Conservation (phyloP, 2,888 invertebrate genomes). For the Synanthedon vespiformis region DNA sequence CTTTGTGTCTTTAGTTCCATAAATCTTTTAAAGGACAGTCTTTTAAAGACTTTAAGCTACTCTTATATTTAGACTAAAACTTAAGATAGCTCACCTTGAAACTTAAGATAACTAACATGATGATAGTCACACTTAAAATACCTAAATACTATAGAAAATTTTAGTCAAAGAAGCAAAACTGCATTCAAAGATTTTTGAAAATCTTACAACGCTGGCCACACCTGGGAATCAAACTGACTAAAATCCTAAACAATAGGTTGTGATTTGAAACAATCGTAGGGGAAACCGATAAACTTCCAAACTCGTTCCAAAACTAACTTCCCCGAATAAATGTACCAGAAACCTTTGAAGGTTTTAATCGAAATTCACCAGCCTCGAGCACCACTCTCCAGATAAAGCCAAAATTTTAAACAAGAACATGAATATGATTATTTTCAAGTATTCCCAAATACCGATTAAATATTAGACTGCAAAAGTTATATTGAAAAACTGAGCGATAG, state of each 20-base stretch:
- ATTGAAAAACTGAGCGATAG: not conserved
- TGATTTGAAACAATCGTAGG: conserved; percentile 19
- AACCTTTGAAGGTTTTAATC: conserved; percentile 50
- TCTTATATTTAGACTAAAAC: no score
- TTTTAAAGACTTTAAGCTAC: no score
- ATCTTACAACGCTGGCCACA: no score
- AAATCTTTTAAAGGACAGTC: no score
- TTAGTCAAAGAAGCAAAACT: no score
- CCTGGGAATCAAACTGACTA: no score
- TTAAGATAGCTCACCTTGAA: no score
- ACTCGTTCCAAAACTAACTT: conserved; percentile 44
- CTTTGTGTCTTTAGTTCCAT: no score
- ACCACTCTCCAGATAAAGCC: conserved; percentile 29
- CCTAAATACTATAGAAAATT: no score
- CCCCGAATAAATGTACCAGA: conserved; percentile 52
- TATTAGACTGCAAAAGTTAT: not conserved
- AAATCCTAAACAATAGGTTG: not conserved
- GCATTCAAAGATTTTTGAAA: no score
- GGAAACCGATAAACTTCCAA: conserved; percentile 27
- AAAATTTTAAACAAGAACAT: conserved; percentile 30
- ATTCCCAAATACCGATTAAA: conserved; percentile 1
- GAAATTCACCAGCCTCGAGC: conserved; percentile 27
- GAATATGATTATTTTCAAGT: conserved; percentile 23
- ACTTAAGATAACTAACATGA: no score
- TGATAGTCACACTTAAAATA: no score